Evolutionary conservation across 2,888 invertebrate species (phyloP), one percentile per base, ranked within the genome.

Genomic region (Strigamia crassipes): DNA sequence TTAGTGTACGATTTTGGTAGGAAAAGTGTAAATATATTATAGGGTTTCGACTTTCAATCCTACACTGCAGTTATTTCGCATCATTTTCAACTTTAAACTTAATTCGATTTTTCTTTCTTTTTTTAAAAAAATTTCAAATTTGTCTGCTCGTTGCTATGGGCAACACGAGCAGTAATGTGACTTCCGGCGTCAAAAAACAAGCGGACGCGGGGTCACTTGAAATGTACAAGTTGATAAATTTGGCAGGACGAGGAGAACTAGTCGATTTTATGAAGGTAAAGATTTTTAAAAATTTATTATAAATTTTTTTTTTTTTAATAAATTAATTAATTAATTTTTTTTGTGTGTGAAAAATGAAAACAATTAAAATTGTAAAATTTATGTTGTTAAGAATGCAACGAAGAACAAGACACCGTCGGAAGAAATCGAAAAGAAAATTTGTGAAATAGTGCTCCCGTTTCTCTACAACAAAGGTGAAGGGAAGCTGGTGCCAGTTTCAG

Each of bases 161-260:
- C 80, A 90, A 90, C 85, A 87, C 89, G 1, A 89, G 89, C 84
- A 90, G 90, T 85, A 90, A 90, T 85, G 97, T 97, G 0, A 94
- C 96, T 0, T 95, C 95, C 88, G 96, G 96, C 73, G 96, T 98
- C 21, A 98, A 97, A 88, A 96, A 96, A 85, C 97, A 98, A 88
- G 97, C 96, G 2, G 86, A 86, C 80, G 93, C 93, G 15, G 93
- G 94, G 1, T 91, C 93, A 34, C 93, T 94, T 87, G 91, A 93
- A 81, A 91, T 97, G 80, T 97, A 97, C 87, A 94, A 95, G 87
- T 90, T 97, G 78, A 94, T 95, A 8, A 94, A 97, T 89, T 89
- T 97, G 82, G 96, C 97, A 91, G 96, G 84, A 66, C 95, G 95
- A 34, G 99, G 97, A 82, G 90, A 96, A n/a, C 89, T 97, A 31